Conservation (phyloP, 2,888 invertebrate genomes). For the Hyposoter didymator region DNA sequence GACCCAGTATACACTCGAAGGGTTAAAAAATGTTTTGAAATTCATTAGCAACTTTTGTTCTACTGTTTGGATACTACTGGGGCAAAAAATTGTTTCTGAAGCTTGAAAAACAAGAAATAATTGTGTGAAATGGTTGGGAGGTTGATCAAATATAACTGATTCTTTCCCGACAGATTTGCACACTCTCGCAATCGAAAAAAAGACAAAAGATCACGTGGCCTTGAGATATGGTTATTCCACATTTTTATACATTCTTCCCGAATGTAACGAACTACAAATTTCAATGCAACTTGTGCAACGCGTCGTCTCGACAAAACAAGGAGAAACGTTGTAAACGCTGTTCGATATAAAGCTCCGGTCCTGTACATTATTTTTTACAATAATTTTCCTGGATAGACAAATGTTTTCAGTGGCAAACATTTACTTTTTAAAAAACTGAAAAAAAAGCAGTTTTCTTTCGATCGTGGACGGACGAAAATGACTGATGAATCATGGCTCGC, state of each 20-base stretch:
- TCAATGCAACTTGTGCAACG: conserved; percentile 8
- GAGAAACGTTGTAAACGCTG: background rate
- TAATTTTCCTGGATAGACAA: background rate
- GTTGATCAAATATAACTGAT: background rate
- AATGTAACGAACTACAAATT: conserved; percentile 39
- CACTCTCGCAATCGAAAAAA: conserved; percentile 67
- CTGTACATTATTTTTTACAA: background rate
- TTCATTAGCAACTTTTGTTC: too few relatives aligned
- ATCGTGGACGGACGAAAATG: background rate
- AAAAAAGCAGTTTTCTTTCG: background rate
- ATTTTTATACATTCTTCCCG: conserved; percentile 32
- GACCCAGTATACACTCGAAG: too few relatives aligned
- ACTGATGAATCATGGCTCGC: background rate
- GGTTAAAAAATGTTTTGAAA: too few relatives aligned
- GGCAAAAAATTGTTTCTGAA: too few relatives aligned
- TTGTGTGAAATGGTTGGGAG: too few relatives aligned
- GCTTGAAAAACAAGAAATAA: too few relatives aligned
- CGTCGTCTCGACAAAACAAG: background rate
- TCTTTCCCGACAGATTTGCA: conserved; percentile 67
- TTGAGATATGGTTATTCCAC: conserved; percentile 44
- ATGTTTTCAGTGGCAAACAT: background rate
- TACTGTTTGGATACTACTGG: too few relatives aligned
- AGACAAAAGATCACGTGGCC: conserved; percentile 76
- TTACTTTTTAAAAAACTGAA: background rate
- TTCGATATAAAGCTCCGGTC: background rate